Evolutionary conservation across 2,888 invertebrate genomes (phyloP).

Genomic region (Idaea biselata): DNA sequence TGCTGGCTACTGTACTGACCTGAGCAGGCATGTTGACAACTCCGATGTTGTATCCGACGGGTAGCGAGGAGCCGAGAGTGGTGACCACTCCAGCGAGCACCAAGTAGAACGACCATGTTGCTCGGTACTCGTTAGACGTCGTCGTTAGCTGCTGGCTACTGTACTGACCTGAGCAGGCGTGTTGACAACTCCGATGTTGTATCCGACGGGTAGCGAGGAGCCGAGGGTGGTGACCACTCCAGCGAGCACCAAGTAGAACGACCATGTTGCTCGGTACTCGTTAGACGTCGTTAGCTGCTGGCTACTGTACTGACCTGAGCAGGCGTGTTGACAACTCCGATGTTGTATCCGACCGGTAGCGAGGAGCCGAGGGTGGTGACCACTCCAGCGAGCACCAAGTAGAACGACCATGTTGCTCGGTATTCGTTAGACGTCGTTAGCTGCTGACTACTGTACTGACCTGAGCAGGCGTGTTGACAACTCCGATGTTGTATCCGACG

Average conservation of each 20-base stretch:
- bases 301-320: conserved; percentile 75
- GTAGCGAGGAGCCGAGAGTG: conserved; percentile 88
- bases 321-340: conserved; percentile 92
- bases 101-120: conserved; percentile 84
- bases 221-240: conserved; percentile 88
- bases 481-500: conserved; percentile 92
- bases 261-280: conserved; percentile 81
- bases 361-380: conserved; percentile 89
- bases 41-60: conserved; percentile 92
- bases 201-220: conserved; percentile 90
- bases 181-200: conserved; percentile 92
- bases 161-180: conserved; percentile 87
- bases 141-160: no score
- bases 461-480: conserved; percentile 89
- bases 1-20: no score
- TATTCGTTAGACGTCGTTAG: conserved; percentile 39
- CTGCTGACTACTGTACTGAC: conserved; percentile 70
- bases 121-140: conserved; percentile 53
- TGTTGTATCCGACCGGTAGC: conserved; percentile 90
- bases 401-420: conserved; percentile 82
- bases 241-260: conserved; percentile 83
- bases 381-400: conserved; percentile 84
- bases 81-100: conserved; percentile 85
- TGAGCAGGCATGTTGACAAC: conserved; percentile 90
- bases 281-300: conserved; percentile 53